Conservation (phyloP, 2,797 vertebrate species). For the Linurgus olivaceus region DNA sequence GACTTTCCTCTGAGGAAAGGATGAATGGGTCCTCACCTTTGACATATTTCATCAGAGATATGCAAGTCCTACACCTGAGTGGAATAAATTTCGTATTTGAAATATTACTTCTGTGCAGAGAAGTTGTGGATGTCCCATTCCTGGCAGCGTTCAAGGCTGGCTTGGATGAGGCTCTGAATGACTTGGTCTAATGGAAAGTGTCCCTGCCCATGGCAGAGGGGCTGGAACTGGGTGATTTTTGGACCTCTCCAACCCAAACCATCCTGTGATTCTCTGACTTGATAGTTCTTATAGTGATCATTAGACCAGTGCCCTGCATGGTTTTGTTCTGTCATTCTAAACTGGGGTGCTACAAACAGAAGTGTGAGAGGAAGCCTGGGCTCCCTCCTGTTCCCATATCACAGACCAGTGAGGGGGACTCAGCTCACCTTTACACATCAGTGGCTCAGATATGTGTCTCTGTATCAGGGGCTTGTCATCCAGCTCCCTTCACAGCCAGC, state of each 20-base stretch:
- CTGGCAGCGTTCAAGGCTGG: neutral
- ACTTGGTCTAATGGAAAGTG: neutral
- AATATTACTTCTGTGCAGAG: neutral
- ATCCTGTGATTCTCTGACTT: neutral
- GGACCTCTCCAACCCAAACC: neutral
- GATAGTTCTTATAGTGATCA: fast-evolving
- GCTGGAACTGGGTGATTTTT: neutral
- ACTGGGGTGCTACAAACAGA: fast-evolving
- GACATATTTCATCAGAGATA: fast-evolving
- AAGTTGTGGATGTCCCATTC: neutral
- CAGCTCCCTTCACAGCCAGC: neutral
- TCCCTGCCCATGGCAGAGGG: fast-evolving
- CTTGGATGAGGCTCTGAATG: neutral
- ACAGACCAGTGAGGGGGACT: fast-evolving
- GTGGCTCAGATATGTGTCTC: fast-evolving
- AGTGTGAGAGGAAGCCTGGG: neutral
- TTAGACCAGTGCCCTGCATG: neutral
- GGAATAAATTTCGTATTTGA: neutral
- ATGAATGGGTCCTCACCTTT: neutral
- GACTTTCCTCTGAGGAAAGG: neutral
- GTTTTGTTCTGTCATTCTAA: neutral
- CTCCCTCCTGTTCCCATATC: fast-evolving
- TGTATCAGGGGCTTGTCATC: neutral
- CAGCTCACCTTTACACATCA: neutral
- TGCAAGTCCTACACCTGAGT: neutral